These are phyloP conservation scores for Siniperca chuatsi DNA, from an alignment of 2,113 vertebrate genomes.

Conservation along the genomic window DNA sequence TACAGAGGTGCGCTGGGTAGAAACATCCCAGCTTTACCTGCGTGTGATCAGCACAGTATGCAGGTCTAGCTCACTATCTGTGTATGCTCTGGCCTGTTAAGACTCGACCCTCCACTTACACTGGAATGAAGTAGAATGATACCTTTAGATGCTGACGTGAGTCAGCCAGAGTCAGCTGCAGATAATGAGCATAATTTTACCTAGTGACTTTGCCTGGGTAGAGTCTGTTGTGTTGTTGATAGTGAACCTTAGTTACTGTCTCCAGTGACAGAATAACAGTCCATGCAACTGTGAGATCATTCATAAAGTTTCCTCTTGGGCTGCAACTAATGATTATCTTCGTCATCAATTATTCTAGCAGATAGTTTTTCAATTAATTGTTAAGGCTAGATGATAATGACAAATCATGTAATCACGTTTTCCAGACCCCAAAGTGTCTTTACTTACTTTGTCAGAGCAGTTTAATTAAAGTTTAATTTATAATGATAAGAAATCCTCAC, in stretches of 20 bases:
- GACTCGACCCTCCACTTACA: slow-evolving; percentile 46
- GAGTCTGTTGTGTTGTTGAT: slow-evolving; percentile 11
- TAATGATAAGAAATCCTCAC: not conserved
- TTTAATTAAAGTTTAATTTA: not conserved
- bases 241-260: slow-evolving; percentile 22
- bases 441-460: not conserved
- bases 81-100: slow-evolving; percentile 43
- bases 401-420: not conserved
- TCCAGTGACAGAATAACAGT: slow-evolving; percentile 1
- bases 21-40: slow-evolving; percentile 41
- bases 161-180: slow-evolving; percentile 18
- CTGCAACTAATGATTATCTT: not conserved
- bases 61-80: not conserved
- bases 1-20: not conserved
- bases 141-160: not conserved
- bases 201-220: not conserved
- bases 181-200: not conserved
- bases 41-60: not conserved
- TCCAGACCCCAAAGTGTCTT: not conserved
- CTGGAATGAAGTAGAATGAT: slow-evolving; percentile 41
- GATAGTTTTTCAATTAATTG: not conserved
- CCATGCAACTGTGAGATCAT: not conserved
- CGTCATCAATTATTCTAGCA: not conserved
- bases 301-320: not conserved
- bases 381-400: not conserved